Evolutionary conservation across 1,140 invertebrate species (phyloP).

Genomic region (Lordiphosa collinella): DNA sequence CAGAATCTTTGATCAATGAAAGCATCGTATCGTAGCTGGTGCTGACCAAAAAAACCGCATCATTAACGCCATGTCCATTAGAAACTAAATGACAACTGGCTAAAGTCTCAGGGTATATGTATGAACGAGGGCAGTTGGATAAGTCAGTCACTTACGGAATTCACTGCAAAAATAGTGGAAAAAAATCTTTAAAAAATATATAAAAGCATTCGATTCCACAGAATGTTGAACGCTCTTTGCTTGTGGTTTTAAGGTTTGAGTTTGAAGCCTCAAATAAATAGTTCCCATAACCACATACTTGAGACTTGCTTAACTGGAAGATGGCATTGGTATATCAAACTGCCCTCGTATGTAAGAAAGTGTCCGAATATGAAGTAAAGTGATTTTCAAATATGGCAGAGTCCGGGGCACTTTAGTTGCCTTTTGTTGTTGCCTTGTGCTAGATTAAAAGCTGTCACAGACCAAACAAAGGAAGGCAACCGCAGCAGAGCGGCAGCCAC

Average conservation of each 20-base stretch:
- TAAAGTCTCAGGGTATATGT: constrained; percentile 53
- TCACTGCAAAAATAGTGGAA: too few relatives aligned
- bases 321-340: background rate
- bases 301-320: too few relatives aligned
- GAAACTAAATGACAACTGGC: constrained; percentile 66
- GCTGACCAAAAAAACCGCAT: constrained; percentile 58
- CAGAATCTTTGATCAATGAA: background rate
- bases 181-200: too few relatives aligned
- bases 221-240: too few relatives aligned
- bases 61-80: constrained; percentile 68
- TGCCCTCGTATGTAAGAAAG: constrained; percentile 17
- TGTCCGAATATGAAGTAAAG: constrained; percentile 58
- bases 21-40: constrained; percentile 3
- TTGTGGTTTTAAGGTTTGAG: too few relatives aligned
- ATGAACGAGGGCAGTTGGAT: too few relatives aligned
- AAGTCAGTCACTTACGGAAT: background rate
- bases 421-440: constrained; percentile 51
- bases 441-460: constrained; percentile 76
- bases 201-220: too few relatives aligned
- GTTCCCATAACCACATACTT: too few relatives aligned
- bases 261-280: too few relatives aligned
- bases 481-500: constrained; percentile 32
- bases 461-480: constrained; percentile 75
- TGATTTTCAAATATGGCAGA: constrained; percentile 69
- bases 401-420: constrained; percentile 46